A percentile compares a stretch with the other conserved stretches of the same genome.
Evolutionary conservation across 2,113 vertebrate genomes (phyloP).

Genomic region (Philantomba maxwellii): DNA sequence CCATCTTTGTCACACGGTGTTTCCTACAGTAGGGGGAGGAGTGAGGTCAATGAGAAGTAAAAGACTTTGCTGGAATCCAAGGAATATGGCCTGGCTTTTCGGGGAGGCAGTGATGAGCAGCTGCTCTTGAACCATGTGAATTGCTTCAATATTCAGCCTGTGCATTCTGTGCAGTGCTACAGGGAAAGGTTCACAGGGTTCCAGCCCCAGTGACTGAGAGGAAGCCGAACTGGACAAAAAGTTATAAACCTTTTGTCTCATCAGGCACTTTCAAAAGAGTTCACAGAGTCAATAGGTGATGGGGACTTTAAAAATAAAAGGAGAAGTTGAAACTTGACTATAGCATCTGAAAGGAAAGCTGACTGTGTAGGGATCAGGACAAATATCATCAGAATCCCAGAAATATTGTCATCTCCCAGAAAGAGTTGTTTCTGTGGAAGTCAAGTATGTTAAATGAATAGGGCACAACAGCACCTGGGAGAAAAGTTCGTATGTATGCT

Average conservation of each 20-base stretch:
- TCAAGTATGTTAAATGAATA: neutral
- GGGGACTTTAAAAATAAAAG: constrained; percentile 54
- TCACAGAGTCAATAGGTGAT: constrained; percentile 48
- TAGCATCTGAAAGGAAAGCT: constrained; percentile 47
- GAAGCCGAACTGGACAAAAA: constrained; percentile 29
- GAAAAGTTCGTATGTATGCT: neutral
- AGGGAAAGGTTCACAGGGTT: neutral
- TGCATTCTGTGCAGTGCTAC: neutral
- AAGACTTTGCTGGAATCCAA: neutral
- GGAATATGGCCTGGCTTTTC: neutral
- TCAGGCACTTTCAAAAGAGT: constrained; percentile 46
- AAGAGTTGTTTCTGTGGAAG: constrained; percentile 18
- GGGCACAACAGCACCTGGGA: neutral
- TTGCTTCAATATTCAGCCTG: neutral
- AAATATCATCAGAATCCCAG: constrained; percentile 23
- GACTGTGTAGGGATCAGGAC: neutral
- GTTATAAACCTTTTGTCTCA: constrained; percentile 48
- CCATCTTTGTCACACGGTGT: neutral
- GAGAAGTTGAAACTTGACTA: constrained; percentile 43
- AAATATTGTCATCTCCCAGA: neutral
- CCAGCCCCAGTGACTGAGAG: neutral
- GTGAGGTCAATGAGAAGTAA: neutral
- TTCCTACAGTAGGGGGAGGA: neutral
- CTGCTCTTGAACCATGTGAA: neutral
- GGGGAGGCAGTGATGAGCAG: neutral